Base-by-base conservation (phyloP, 1,140 invertebrate genomes). In the Drosophila navojoa region DNA sequence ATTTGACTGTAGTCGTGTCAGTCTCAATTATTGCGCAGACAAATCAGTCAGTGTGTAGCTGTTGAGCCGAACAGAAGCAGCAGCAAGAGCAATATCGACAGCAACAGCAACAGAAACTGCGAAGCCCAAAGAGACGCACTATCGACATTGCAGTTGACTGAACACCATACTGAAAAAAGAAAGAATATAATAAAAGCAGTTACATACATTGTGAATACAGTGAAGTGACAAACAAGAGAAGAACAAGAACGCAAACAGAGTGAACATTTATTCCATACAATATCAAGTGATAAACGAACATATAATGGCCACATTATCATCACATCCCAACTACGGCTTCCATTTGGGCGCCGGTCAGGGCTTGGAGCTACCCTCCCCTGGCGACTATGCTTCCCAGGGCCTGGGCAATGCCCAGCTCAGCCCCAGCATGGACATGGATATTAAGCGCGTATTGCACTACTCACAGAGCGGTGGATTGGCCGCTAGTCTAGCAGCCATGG, bases 301-400 rank as follows among this genome's bases (percentile, higher is more conserved):
- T 44, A 35, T 63, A 64, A 91, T 91, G 90, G 90, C 90, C 57
- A 87, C 90, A 35, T 78, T 91, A 76, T 91, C 90, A 22, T 81
- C 91, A 50, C 91, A 92, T 78, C 90, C 91, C 54, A 92, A 92
- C 55, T 92, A 92, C 67, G 91, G 91, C 42, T 92, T 92, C 71
- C 91, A 92, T 62, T 42, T 92, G 76, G 72, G 84, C 15, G 49
- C 81, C 72, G 70, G 81, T 15, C 89, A 91, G 29, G 89, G 91
- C 5, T 58, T 92, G 58, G 91, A 92, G 59, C 72, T 91, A 49
- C 90, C 84, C 22, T 81, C 84, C 9, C 84, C 84, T 0, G 79
- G 81, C 19, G 91, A 92, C 50, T 92, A 92, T 77, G 81, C 90
- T 3, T 59, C 80, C 4, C 90, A 91, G 58, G 59, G 68, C n/a